phyloP scores from a whole-genome alignment of 2,113 vertebrate genomes.

The Sorex araneus region DNA sequence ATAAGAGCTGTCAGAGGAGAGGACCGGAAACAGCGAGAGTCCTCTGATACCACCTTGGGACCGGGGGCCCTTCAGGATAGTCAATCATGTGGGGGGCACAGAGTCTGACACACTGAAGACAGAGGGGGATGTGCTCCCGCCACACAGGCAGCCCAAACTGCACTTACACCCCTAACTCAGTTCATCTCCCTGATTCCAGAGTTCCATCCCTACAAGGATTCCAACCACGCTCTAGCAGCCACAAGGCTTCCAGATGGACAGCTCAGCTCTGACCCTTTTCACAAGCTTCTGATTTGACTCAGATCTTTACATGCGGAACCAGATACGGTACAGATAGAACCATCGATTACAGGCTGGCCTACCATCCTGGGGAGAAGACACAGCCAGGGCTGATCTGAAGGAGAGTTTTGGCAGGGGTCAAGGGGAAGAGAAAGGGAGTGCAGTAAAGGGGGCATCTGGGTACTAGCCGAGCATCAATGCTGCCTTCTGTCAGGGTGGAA shows the following conservation, averaged over 20 bases:
- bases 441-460: not conserved
- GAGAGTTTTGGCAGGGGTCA: not conserved
- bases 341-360: not conserved
- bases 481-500: not conserved
- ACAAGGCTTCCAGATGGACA: not conserved
- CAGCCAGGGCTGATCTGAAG: not conserved
- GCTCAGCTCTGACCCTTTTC: not conserved
- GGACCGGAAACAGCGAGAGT: not conserved
- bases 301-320: not conserved
- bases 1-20: not conserved
- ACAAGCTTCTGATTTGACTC: constrained; percentile 46
- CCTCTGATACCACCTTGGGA: not conserved
- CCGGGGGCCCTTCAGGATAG: not conserved
- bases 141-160: accelerated
- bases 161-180: not conserved
- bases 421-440: not conserved
- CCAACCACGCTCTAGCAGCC: not conserved
- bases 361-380: not conserved
- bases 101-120: not conserved
- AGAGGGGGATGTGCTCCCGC: not conserved
- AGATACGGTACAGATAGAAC: not conserved
- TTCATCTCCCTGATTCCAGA: not conserved
- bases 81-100: too few relatives aligned
- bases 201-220: not conserved
- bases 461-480: not conserved